Conservation (phyloP, 1,140 invertebrate genomes). For the Musca domestica region DNA sequence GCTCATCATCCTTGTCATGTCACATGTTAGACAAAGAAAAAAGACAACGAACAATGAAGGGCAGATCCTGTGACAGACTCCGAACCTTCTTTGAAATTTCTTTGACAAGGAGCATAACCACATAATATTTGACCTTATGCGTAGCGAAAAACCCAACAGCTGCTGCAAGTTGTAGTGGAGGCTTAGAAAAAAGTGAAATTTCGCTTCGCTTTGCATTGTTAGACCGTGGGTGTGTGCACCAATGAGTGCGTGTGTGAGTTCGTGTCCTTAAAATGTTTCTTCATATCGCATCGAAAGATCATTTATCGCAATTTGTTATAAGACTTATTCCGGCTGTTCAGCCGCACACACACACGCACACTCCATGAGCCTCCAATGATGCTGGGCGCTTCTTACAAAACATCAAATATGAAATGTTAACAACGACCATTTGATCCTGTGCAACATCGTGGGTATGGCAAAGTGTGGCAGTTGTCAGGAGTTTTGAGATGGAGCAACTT, state of each 20-base stretch:
- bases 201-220: background rate
- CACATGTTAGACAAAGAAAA: slow-evolving; percentile 10
- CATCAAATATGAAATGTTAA: background rate
- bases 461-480: slow-evolving; percentile 13
- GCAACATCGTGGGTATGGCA: background rate
- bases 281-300: slow-evolving; percentile 9
- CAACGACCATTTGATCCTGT: background rate
- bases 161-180: background rate
- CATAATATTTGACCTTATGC: background rate
- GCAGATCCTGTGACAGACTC: too few species aligned
- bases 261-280: background rate
- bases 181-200: slow-evolving; percentile 12
- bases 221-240: too few species aligned
- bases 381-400: background rate
- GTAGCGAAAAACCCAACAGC: too few species aligned
- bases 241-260: background rate
- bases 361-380: background rate
- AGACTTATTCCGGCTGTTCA: background rate
- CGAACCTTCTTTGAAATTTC: background rate
- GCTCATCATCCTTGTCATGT: slow-evolving; percentile 4
- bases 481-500: background rate
- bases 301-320: slow-evolving; percentile 18
- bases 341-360: background rate
- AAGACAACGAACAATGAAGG: background rate
- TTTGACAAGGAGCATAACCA: background rate